Evolutionary conservation across 2,888 invertebrate genomes (phyloP).

Genomic region (Phorcus lineatus): DNA sequence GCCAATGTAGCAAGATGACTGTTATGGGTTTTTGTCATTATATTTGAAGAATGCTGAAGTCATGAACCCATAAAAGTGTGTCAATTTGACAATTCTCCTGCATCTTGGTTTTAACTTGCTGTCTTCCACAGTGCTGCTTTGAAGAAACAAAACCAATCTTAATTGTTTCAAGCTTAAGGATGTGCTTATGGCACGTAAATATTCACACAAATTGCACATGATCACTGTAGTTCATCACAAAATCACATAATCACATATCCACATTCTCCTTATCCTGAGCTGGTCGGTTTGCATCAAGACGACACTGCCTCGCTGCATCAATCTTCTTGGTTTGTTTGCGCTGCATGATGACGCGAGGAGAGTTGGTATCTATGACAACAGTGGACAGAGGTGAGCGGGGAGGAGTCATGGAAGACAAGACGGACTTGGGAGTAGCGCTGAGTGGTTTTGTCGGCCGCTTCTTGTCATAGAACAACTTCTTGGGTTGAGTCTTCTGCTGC

Average conservation of each 20-base stretch:
- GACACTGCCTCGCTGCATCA: conserved; percentile 25
- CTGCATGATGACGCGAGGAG: conserved; percentile 61
- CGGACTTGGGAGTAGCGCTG: conserved; percentile 33
- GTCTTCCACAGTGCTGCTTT: too few relatives aligned
- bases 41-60: too few relatives aligned
- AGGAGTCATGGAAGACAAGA: conserved; percentile 25
- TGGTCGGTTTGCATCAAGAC: neutral
- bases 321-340: conserved; percentile 58
- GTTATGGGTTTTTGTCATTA: too few relatives aligned
- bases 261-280: conserved; percentile 7
- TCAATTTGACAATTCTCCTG: too few relatives aligned
- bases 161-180: too few relatives aligned
- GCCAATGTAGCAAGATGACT: too few relatives aligned
- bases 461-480: conserved; percentile 51
- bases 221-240: too few relatives aligned
- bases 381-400: conserved; percentile 58
- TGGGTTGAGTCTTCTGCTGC: conserved; percentile 43
- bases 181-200: too few relatives aligned
- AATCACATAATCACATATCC: neutral
- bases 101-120: too few relatives aligned
- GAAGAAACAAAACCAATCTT: too few relatives aligned
- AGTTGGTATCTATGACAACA: conserved; percentile 58
- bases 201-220: too few relatives aligned
- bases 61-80: too few relatives aligned
- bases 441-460: neutral